Percentiles rank a stretch among this genome's conserved stretches.
Conservation (phyloP, 2,888 invertebrate species). For the Ganaspis brasiliensis region DNA sequence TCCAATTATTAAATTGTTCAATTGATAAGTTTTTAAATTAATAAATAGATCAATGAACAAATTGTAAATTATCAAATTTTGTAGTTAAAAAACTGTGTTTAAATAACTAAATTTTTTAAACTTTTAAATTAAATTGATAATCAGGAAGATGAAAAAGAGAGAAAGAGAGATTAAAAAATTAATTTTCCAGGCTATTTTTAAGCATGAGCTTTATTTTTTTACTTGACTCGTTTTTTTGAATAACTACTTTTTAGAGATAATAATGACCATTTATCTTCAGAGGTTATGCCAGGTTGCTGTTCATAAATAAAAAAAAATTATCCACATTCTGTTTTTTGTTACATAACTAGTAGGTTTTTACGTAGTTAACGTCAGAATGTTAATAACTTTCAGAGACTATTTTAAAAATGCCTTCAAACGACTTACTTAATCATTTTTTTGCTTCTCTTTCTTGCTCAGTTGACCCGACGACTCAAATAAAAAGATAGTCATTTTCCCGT, state of each 20-base stretch:
- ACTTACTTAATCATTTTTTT: background rate
- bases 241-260: background rate
- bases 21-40: no score
- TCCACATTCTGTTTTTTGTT: background rate
- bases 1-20: no score
- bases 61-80: no score
- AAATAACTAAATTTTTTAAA: no score
- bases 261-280: background rate
- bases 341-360: conserved; percentile 6
- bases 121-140: no score
- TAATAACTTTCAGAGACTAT: background rate
- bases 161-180: background rate
- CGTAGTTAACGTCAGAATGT: conserved; percentile 2
- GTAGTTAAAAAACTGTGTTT: no score
- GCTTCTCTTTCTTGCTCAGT: background rate
- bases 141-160: no score
- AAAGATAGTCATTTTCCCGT: no score
- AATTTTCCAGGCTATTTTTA: background rate
- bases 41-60: no score
- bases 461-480: background rate
- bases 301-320: background rate
- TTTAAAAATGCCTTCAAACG: background rate
- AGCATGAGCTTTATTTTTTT: background rate
- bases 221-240: no score
- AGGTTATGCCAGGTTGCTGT: background rate